Evolutionary conservation across 2,113 vertebrate species (phyloP).

Genomic region (Micronisus gabar): DNA sequence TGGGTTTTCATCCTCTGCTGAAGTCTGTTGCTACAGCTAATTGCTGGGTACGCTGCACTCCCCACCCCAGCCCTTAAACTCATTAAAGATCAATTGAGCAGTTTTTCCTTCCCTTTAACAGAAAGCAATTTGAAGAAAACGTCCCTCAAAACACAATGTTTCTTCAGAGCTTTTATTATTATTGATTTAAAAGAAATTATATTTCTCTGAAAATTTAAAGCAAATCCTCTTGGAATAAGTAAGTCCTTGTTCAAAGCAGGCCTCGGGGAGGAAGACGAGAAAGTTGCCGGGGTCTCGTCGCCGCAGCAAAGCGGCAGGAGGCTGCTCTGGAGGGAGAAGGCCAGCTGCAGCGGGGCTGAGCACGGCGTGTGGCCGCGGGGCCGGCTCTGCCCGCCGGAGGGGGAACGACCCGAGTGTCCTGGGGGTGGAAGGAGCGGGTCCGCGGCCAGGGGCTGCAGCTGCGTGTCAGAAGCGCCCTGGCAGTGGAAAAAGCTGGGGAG

Average conservation of each 20-base stretch:
- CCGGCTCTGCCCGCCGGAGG: neutral
- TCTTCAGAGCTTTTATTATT: neutral
- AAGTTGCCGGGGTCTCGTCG: neutral
- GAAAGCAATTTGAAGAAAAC: neutral
- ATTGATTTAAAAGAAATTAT: neutral
- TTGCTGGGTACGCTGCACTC: neutral
- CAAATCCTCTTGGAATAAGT: neutral
- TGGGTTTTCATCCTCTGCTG: neutral
- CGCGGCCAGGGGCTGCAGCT: neutral
- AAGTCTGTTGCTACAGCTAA: neutral
- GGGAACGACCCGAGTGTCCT: neutral
- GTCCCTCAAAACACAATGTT: neutral
- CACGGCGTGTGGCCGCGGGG: neutral
- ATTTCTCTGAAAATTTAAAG: neutral
- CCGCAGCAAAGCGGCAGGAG: neutral
- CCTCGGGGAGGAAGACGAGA: neutral
- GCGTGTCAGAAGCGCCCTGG: neutral
- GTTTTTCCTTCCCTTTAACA: neutral
- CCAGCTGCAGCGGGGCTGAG: neutral
- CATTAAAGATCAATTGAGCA: neutral
- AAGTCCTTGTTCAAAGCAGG: neutral
- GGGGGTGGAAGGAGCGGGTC: neutral
- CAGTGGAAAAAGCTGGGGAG: neutral
- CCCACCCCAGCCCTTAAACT: neutral
- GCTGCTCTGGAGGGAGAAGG: neutral